Base-by-base conservation (phyloP, 1,140 invertebrate species). In the Lordiphosa clarofinis region DNA sequence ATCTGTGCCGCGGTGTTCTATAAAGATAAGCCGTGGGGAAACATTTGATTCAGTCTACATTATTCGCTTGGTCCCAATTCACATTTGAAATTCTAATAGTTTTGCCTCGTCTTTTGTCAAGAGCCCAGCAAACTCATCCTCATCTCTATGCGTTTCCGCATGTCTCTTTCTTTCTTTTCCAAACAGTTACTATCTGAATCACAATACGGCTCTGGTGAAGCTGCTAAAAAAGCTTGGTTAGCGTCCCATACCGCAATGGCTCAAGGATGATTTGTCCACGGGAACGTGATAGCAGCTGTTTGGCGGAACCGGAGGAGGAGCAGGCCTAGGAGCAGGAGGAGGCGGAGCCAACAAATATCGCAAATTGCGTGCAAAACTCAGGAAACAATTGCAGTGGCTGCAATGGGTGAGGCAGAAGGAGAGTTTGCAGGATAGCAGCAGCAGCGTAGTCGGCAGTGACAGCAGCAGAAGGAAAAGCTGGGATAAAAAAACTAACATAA, bases 121-220 rank as follows among this genome's bases (percentile, higher is more conserved):
- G 21, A 15, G 35, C 10, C 38, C 35, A 50, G 3, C 21, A 21
- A 2, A 15, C 3, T 15, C 4, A 2, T 4, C 0, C 48, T 58
- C 50, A 47, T 38, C 28, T 8, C 5, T 39, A 47, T 54, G 43
- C 19, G 11, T 67, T 40, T 54, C 19, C 11, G n/a, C 7, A 43
- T 36, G 12, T 35, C 48, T 4, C 44, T 58, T 21, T 21, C 3
- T 21, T 21, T 21, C 4, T 21, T 21, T 21, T 1, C 15, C 21
- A 3, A 21, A 90, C 61, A 92, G 92, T 39, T 98, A 97, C 90
- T 99, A 98, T 90, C 91, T 96, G 75, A 94, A 94, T 60, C 95
- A 98, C 89, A 99, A 99, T 89, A 96, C 96, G 36, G 96, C 96
- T 19, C 90, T 99, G 67, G 96, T 97, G 33, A 98, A 99, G 89